Conservation (phyloP, 2,888 invertebrate species). For the Siphlonurus alternatus region DNA sequence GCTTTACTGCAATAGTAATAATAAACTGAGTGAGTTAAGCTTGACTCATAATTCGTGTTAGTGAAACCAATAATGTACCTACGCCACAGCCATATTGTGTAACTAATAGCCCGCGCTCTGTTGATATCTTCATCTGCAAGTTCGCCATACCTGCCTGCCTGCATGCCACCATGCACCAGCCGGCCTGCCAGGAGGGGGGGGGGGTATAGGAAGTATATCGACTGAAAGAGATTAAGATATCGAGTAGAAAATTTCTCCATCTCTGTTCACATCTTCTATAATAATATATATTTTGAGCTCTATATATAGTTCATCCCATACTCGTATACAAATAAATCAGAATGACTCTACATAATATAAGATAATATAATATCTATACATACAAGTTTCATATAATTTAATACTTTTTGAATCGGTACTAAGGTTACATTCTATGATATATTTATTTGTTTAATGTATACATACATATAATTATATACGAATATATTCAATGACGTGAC, state of each 20-base stretch:
- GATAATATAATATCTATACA: neutral
- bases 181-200: no score
- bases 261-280: neutral
- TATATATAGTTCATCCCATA: neutral
- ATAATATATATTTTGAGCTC: neutral
- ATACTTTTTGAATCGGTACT: no score
- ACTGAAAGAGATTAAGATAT: neutral
- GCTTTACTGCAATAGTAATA: neutral
- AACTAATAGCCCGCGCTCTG: neutral
- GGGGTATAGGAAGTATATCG: neutral
- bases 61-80: neutral
- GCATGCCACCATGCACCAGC: no score
- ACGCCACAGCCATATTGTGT: neutral
- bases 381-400: no score
- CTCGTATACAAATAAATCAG: neutral
- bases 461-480: no score
- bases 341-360: neutral
- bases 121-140: neutral
- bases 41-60: neutral
- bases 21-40: neutral
- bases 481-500: no score
- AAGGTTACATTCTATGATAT: no score
- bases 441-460: no score
- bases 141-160: no score
- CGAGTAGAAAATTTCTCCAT: neutral